These are phyloP conservation scores for Hestina assimilis DNA, from an alignment of 1,140 invertebrate genomes.

Conservation along the genomic window DNA sequence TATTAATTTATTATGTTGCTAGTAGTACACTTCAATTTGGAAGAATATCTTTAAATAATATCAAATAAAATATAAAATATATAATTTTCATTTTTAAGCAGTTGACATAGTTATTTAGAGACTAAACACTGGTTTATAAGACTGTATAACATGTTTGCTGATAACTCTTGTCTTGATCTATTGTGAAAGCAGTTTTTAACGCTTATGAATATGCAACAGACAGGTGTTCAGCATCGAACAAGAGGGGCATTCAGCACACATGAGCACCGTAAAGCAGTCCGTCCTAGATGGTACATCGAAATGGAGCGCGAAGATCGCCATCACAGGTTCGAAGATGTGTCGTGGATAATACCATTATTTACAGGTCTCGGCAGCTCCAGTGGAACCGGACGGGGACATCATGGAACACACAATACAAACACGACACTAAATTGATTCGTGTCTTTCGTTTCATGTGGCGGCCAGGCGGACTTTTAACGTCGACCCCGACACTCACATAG, in stretches of 20 bases:
- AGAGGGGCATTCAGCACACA: conserved; percentile 95
- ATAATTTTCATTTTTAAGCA: too few relatives aligned
- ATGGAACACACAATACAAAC: conserved; percentile 42
- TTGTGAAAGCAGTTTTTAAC: conserved; percentile 38
- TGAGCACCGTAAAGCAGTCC: conserved; percentile 98
- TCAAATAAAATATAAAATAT: too few relatives aligned
- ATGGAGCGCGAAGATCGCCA: conserved; percentile 99
- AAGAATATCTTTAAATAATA: too few relatives aligned
- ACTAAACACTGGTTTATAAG: too few relatives aligned
- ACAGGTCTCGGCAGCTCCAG: conserved; percentile 22
- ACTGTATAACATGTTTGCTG: too few relatives aligned
- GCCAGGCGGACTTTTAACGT: conserved; percentile 96
- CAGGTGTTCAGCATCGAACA: conserved; percentile 96
- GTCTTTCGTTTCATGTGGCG: conserved; percentile 79
- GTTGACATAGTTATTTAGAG: too few relatives aligned
- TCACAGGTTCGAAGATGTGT: conserved; percentile 93
- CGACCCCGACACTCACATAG: conserved; percentile 99
- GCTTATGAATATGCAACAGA: conserved; percentile 81
- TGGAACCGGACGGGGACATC: conserved; percentile 5
- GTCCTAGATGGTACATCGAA: conserved; percentile 99
- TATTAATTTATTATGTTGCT: too few relatives aligned
- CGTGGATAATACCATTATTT: conserved; percentile 46
- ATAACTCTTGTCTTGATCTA: background rate
- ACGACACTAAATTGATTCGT: conserved; percentile 59
- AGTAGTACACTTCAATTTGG: too few relatives aligned